These are phyloP conservation scores for Charaxes varanes DNA, from an alignment of 1,140 invertebrate species.

Conservation along the genomic window DNA sequence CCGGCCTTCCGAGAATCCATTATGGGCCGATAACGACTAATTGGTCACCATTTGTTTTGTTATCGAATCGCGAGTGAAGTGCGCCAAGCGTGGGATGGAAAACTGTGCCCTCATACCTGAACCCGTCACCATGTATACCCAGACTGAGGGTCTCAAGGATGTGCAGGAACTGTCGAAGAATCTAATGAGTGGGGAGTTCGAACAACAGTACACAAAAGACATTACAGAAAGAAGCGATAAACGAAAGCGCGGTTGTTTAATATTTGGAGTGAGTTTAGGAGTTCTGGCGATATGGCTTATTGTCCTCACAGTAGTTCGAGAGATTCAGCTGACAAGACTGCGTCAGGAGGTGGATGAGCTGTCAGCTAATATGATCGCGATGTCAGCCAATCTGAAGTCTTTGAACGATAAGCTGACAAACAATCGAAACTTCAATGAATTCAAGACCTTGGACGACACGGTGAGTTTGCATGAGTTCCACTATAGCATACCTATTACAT, in stretches of 20 bases:
- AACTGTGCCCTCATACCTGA: conserved; percentile 48
- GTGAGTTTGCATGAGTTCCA: conserved; percentile 43
- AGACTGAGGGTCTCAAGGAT: conserved; percentile 48
- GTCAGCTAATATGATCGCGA: conserved; percentile 46
- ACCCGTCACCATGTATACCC: conserved; percentile 48
- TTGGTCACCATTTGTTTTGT: conserved; percentile 26
- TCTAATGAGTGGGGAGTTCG: conserved; percentile 60
- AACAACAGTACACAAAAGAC: conserved; percentile 41
- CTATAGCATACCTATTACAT: too few species aligned
- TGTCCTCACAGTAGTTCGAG: conserved; percentile 41
- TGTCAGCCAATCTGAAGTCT: conserved; percentile 45
- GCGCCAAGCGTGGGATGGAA: conserved; percentile 42
- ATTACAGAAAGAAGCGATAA: conserved; percentile 28
- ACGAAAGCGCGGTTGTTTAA: conserved; percentile 30
- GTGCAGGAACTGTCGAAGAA: conserved; percentile 58
- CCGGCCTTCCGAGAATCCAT: conserved; percentile 38
- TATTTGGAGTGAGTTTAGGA: conserved; percentile 30
- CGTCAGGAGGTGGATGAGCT: conserved; percentile 49
- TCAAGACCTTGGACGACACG: conserved; percentile 55
- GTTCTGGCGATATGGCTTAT: conserved; percentile 39
- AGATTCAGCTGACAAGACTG: conserved; percentile 44
- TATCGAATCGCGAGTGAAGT: conserved; percentile 44
- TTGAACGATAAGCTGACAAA: conserved; percentile 47
- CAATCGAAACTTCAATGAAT: conserved; percentile 52
- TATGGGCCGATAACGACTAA: conserved; percentile 50